phyloP scores from a whole-genome alignment of 2,113 vertebrate species.

The Otus sunia region DNA sequence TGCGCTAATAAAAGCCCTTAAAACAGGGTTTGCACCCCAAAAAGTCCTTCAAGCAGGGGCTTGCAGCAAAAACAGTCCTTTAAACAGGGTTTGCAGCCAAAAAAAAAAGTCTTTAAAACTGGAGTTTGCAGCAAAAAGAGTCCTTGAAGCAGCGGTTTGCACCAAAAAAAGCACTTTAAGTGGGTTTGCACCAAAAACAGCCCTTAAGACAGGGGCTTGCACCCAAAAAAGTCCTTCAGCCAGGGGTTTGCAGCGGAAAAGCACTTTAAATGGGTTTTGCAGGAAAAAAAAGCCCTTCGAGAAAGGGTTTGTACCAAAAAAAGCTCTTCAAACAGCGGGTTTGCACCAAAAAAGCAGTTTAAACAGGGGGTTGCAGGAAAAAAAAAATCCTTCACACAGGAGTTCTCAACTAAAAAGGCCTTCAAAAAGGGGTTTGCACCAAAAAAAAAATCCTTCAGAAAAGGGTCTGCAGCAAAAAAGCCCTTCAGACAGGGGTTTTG shows the following conservation, averaged over 20 bases:
- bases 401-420: not conserved
- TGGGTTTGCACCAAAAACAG: not conserved
- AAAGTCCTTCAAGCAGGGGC: not conserved
- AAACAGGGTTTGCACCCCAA: not conserved
- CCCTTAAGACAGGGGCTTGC: not conserved
- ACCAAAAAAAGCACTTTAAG: not conserved
- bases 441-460: not conserved
- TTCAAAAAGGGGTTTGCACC: not conserved
- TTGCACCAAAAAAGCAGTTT: not conserved
- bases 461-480: not conserved
- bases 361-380: not conserved
- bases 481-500: not conserved
- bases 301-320: too few relatives aligned
- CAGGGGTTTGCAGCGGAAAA: not conserved
- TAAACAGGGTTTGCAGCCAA: not conserved
- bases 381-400: not conserved
- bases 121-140: not conserved
- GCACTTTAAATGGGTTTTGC: not conserved
- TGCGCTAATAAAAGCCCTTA: not conserved
- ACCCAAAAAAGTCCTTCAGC: not conserved
- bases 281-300: not conserved
- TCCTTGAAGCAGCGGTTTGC: not conserved
- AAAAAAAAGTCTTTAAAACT: not conserved
- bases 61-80: not conserved
- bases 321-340: not conserved